These are phyloP conservation scores for Aldabrachelys gigantea DNA, from an alignment of 2,113 vertebrate genomes.

Conservation along the genomic window DNA sequence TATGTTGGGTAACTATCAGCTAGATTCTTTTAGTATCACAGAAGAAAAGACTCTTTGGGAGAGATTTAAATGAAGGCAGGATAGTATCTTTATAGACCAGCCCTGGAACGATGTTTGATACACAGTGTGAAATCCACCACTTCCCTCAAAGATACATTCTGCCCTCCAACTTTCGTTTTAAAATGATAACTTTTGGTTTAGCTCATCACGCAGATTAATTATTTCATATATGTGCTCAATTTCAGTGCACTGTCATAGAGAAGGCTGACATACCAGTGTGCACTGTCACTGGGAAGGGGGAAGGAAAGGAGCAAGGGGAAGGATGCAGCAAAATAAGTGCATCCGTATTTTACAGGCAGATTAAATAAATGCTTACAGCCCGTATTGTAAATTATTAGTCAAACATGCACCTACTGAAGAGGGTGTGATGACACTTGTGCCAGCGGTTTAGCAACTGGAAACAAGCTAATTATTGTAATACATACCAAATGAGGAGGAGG, in stretches of 20 bases:
- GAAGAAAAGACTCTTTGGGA: not conserved
- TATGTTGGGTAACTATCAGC: not conserved
- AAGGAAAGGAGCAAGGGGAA: not conserved
- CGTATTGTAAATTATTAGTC: not conserved
- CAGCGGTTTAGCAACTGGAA: not conserved
- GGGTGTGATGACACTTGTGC: not conserved
- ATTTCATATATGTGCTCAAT: not conserved
- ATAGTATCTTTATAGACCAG: not conserved
- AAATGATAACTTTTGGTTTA: not conserved
- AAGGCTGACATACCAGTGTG: not conserved
- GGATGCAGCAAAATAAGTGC: not conserved
- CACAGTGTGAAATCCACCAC: not conserved
- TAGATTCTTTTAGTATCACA: not conserved
- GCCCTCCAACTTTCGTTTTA: not conserved
- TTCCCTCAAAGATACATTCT: not conserved
- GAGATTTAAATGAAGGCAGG: not conserved
- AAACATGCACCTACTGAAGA: not conserved
- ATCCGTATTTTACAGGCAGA: not conserved
- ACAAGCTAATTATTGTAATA: not conserved
- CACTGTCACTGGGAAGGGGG: rapidly evolving
- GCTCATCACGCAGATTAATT: not conserved
- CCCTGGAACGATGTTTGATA: not conserved
- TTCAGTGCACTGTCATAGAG: not conserved
- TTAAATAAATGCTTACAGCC: not conserved
- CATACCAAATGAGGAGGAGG: constrained; percentile 65